phyloP scores from a whole-genome alignment of 1,140 invertebrate genomes.

The Conus betulinus region DNA sequence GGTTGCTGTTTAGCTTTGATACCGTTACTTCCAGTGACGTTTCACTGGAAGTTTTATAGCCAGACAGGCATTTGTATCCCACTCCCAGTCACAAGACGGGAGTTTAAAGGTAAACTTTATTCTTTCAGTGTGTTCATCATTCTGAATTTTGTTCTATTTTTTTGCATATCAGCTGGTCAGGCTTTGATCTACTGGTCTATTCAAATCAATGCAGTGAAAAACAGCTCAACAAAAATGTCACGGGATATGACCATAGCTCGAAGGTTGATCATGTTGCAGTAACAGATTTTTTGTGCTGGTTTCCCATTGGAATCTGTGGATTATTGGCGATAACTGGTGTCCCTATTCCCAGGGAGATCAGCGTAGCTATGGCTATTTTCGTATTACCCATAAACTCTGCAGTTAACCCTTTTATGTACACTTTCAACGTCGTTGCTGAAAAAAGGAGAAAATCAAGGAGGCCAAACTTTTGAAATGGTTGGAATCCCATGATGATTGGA shows the following conservation, averaged over 20 bases:
- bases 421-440: too few relatives aligned
- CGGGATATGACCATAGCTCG: not conserved
- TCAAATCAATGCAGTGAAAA: not conserved
- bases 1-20: not conserved
- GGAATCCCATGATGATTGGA: too few relatives aligned
- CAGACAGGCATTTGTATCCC: constrained; percentile 16
- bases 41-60: not conserved
- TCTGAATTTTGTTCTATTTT: not conserved
- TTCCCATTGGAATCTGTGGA: not conserved
- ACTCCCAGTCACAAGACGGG: not conserved
- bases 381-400: too few relatives aligned
- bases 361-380: too few relatives aligned
- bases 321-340: not conserved
- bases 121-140: not conserved
- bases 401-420: too few relatives aligned
- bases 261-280: not conserved
- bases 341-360: not conserved
- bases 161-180: not conserved
- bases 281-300: not conserved
- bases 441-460: too few relatives aligned
- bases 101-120: not conserved
- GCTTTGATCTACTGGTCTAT: not conserved
- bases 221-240: not conserved
- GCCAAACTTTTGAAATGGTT: too few relatives aligned
- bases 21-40: not conserved